Evolutionary conservation across 2,888 invertebrate genomes (phyloP).

Genomic region (Automeris io): DNA sequence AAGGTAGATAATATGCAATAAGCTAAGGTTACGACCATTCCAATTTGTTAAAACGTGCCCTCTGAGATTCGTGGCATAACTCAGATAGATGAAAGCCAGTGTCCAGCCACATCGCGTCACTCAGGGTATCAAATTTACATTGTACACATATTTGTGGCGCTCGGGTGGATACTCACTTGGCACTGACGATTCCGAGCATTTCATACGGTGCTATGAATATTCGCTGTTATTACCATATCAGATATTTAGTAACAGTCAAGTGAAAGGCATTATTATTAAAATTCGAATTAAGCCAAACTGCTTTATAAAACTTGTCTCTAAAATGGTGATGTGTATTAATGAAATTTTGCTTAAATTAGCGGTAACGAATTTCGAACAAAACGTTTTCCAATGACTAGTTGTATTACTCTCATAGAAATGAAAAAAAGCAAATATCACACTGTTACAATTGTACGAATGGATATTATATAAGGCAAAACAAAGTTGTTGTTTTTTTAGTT

Average conservation of each 20-base stretch:
- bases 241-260: neutral
- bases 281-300: too few species aligned
- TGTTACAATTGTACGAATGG: too few species aligned
- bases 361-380: too few species aligned
- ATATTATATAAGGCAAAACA: too few species aligned
- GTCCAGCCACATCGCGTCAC: conserved; percentile 47
- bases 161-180: conserved; percentile 37
- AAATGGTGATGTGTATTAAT: too few species aligned
- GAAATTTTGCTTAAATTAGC: too few species aligned
- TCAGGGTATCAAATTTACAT: conserved; percentile 65
- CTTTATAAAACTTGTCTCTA: too few species aligned
- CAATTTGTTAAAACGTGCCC: conserved; percentile 35
- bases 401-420: too few species aligned
- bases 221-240: neutral
- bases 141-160: conserved; percentile 60
- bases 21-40: conserved; percentile 9
- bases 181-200: conserved; percentile 30
- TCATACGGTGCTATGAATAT: neutral
- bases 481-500: too few species aligned
- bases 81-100: conserved; percentile 39
- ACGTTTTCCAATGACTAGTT: too few species aligned
- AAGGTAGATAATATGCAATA: conserved; percentile 1
- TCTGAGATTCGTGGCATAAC: conserved; percentile 43
- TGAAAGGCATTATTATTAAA: too few species aligned
- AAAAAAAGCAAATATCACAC: too few species aligned